Evolutionary conservation across 2,113 vertebrate genomes (phyloP), one percentile per base, ranked within the genome.

Genomic region (Alethe castanea): DNA sequence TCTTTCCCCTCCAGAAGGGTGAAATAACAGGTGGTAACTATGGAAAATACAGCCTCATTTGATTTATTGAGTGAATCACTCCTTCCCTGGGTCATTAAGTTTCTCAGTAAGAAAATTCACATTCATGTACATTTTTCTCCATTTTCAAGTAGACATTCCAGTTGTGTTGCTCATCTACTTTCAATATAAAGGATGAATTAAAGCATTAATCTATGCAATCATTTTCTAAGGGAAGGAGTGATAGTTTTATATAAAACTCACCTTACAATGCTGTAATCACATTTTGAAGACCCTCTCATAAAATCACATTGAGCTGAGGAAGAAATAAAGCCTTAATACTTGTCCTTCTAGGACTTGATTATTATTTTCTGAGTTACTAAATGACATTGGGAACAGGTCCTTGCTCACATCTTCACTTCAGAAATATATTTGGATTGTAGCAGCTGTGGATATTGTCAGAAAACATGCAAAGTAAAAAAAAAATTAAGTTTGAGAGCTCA

Each of bases 151-250:
- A 78, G 60, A 71, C 38, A 84, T 94, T 78, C 19, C n/a, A 86
- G 77, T 92, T 89, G 52, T 86, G 83, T 73, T 86, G 56, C 60
- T 91, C 86, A 92, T 86, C 85, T 82, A 80, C 28, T 77, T 80
- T 71, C 54, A 78, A 6, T n/a, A 81, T 52, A 72, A 92, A 91
- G 71, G 54, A 78, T 62, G 54, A 96, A 94, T 95, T 91, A 94
- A 96, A 93, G 8, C 17, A 70, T 90, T 95, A 91, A 90, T 77
- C 79, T 82, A 16, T 48, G 67, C 29, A 86, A 85, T 69, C 42
- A 91, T 61, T 54, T 88, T 91, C 66, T 69, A 88, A 73, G 33
- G 8, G 38, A 62, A 86, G 45, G 25, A 88, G 70, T 65, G 72
- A 86, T 40, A 59, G n/a, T 87, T 91, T 85, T 62, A 62, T 40